Evolutionary conservation across 30 jellyfish, hydroid and myxozoan genomes (phyloP).

Genomic region (Sanderia malayensis): DNA sequence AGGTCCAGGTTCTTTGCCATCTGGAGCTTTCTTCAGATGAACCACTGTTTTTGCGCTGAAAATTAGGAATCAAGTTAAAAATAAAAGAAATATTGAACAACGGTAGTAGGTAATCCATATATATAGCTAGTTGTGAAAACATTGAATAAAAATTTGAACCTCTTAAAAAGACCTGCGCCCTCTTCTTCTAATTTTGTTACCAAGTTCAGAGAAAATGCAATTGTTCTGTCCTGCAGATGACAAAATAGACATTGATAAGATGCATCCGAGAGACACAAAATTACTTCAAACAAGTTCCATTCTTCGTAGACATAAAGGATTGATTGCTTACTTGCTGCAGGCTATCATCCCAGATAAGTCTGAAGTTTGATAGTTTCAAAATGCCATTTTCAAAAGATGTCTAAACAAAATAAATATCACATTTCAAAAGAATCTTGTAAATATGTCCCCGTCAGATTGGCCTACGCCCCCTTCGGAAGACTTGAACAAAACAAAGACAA

Average conservation of each 20-base stretch:
- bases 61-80: too few relatives aligned
- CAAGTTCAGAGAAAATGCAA: conserved; percentile 47
- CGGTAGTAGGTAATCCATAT: too few relatives aligned
- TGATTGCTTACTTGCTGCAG: conserved; percentile 63
- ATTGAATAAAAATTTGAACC: conserved; percentile 29
- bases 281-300: too few relatives aligned
- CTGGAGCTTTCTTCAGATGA: conserved; percentile 49
- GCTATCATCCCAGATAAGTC: conserved; percentile 76
- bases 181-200: conserved; percentile 60
- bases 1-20: conserved; percentile 80
- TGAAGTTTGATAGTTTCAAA: conserved; percentile 48
- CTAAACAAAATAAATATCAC: conserved; percentile 48
- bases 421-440: too few relatives aligned
- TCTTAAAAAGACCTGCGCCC: conserved; percentile 67
- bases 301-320: too few relatives aligned
- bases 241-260: too few relatives aligned
- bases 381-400: conserved; percentile 86
- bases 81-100: too few relatives aligned
- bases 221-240: conserved; percentile 73
- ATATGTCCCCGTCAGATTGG: too few relatives aligned
- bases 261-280: too few relatives aligned
- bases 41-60: conserved; percentile 71
- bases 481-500: too few relatives aligned
- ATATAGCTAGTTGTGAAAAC: not conserved
- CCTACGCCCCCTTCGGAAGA: too few relatives aligned